These are phyloP conservation scores for Eulacestoma nigropectus DNA, from an alignment of 2,113 vertebrate genomes.

Conservation along the genomic window DNA sequence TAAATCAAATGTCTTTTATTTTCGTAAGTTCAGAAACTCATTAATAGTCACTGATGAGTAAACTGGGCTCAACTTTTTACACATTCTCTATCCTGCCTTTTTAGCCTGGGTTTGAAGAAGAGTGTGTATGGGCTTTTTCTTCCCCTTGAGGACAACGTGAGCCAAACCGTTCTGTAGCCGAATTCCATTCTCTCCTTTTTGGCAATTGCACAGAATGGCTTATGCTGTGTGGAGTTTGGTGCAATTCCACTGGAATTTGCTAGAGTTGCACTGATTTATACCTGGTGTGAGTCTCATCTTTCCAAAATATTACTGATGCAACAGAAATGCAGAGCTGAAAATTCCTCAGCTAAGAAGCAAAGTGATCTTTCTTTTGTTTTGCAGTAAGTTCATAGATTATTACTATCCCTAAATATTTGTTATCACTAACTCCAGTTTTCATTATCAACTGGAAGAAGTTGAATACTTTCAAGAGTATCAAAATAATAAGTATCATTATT, in stretches of 20 bases:
- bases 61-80: not conserved
- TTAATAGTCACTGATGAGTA: not conserved
- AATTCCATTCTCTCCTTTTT: not conserved
- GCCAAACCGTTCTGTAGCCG: not conserved
- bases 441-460: not conserved
- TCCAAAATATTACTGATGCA: not conserved
- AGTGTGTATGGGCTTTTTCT: not conserved
- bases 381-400: not conserved
- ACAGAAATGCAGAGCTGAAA: not conserved
- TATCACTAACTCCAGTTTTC: not conserved
- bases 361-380: not conserved
- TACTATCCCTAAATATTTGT: not conserved
- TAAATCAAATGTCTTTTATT: not conserved
- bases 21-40: not conserved
- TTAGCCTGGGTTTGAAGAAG: not conserved
- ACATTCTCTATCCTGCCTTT: not conserved
- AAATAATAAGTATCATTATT: not conserved
- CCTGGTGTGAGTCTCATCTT: not conserved
- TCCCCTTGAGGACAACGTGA: not conserved
- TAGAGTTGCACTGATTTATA: conserved; percentile 33
- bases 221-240: not conserved
- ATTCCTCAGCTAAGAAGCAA: not conserved
- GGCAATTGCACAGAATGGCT: not conserved
- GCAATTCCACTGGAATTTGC: conserved; percentile 17
- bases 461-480: not conserved